Conservation (phyloP, 2,888 invertebrate species). For the Epinotia brunnichana region DNA sequence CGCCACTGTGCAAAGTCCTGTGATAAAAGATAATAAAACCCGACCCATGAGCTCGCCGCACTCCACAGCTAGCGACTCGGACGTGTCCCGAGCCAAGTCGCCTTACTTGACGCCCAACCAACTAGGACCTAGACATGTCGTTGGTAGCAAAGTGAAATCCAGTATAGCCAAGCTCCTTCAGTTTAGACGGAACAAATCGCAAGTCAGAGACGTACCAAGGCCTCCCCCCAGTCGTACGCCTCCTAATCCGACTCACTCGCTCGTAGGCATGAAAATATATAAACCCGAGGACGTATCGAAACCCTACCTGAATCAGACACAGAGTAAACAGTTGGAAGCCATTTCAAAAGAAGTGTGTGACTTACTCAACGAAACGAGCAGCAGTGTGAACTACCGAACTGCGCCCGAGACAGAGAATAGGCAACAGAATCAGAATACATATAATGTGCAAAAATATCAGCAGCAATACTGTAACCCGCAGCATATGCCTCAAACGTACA, state of each 20-base stretch:
- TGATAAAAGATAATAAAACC: conserved; percentile 9
- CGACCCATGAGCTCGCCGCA: conserved; percentile 6
- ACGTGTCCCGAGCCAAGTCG: conserved; percentile 30
- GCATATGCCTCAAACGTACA: conserved; percentile 2
- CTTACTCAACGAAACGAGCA: conserved; percentile 42
- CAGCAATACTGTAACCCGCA: conserved; percentile 1
- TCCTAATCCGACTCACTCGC: background rate
- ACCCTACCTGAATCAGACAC: conserved; percentile 58
- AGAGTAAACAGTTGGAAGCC: conserved; percentile 53
- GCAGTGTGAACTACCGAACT: background rate
- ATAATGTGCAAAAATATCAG: conserved; percentile 18
- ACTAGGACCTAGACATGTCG: conserved; percentile 42
- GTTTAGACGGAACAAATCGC: conserved; percentile 59
- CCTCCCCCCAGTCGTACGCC: conserved; percentile 7
- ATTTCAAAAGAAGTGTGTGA: conserved; percentile 52
- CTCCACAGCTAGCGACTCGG: conserved; percentile 25
- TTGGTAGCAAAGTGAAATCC: conserved; percentile 56
- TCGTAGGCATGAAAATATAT: conserved; percentile 38
- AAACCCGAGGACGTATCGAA: conserved; percentile 54
- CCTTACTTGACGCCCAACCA: conserved; percentile 36
- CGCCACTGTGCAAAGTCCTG: conserved; percentile 5
- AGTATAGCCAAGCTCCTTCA: conserved; percentile 66
- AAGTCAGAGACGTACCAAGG: conserved; percentile 8
- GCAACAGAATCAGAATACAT: conserved; percentile 1
- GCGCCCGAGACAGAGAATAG: conserved; percentile 9